phyloP scores from a whole-genome alignment of 2,888 invertebrate species.

The Pseudococcus viburni region DNA sequence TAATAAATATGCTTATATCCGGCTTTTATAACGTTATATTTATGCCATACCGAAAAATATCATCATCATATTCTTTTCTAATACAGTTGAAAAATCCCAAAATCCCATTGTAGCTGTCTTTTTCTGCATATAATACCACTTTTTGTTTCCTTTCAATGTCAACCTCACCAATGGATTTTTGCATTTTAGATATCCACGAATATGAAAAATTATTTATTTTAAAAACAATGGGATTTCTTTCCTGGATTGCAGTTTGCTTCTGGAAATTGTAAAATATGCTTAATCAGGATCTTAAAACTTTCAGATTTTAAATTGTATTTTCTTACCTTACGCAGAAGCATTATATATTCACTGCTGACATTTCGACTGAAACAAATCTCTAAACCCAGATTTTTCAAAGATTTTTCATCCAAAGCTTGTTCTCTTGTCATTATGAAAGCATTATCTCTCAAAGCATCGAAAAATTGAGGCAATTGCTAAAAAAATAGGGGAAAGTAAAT shows the following conservation, averaged over 20 bases:
- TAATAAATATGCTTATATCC: too few species aligned
- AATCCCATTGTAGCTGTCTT: constrained; percentile 82
- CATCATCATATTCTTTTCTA: constrained; percentile 83
- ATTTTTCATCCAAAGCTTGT: constrained; percentile 67
- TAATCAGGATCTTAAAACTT: background rate
- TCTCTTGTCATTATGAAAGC: constrained; percentile 78
- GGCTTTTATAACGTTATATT: too few species aligned
- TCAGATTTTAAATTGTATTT: background rate
- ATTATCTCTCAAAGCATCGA: constrained; percentile 74
- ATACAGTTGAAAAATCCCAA: constrained; percentile 92
- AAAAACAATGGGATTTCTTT: constrained; percentile 73
- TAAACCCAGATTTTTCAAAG: constrained; percentile 69
- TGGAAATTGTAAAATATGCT: background rate
- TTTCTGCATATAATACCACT: constrained; percentile 79
- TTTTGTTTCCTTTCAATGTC: constrained; percentile 73
- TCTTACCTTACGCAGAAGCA: constrained; percentile 74
- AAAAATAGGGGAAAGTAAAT: background rate
- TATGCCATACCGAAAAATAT: constrained; percentile 72
- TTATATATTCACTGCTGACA: constrained; percentile 74
- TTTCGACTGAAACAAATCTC: constrained; percentile 74
- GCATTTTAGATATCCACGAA: constrained; percentile 74
- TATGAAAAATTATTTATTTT: constrained; percentile 72
- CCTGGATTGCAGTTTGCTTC: constrained; percentile 59
- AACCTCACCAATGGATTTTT: constrained; percentile 71
- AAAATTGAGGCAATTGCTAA: constrained; percentile 68